Percentiles rank a stretch among this genome's conserved stretches.
phyloP scores from a whole-genome alignment of 2,888 invertebrate species.

The Aethes cnicana region DNA sequence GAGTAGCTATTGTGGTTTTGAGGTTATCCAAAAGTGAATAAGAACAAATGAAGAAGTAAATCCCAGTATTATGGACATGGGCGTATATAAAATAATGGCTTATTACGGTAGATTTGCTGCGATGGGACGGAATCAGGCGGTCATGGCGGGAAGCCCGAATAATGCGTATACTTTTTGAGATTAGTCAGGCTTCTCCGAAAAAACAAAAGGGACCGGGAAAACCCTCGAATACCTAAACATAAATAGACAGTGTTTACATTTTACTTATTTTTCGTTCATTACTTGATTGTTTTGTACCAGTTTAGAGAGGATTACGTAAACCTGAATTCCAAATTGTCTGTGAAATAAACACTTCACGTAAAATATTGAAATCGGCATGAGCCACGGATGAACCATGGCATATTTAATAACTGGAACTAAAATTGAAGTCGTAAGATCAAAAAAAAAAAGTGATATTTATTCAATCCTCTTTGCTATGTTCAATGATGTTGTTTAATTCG shows the following conservation, averaged over 20 bases:
- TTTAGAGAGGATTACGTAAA: constrained; percentile 1
- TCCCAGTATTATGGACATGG: constrained; percentile 27
- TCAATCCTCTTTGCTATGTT: constrained; percentile 65
- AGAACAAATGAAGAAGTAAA: constrained; percentile 27
- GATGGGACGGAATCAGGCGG: constrained; percentile 24
- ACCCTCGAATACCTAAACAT: constrained; percentile 2
- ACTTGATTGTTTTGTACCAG: constrained; percentile 8
- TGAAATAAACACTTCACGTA: too few species aligned
- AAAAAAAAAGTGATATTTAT: too few species aligned
- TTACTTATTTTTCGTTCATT: neutral
- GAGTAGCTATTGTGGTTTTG: too few species aligned
- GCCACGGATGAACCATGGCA: too few species aligned
- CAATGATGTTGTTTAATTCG: constrained; percentile 59
- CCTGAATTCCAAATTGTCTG: neutral
- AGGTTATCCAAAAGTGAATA: constrained; percentile 23
- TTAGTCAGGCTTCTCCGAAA: constrained; percentile 15
- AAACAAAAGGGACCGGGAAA: constrained; percentile 1
- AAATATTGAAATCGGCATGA: too few species aligned
- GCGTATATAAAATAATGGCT: constrained; percentile 30
- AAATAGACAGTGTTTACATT: constrained; percentile 1
- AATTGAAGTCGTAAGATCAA: constrained; percentile 5
- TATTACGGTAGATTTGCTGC: constrained; percentile 30
- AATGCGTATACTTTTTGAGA: constrained; percentile 25
- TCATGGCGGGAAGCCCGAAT: constrained; percentile 20
- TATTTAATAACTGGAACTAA: neutral